Evolutionary conservation across 2,888 invertebrate species (phyloP).

Genomic region (Macrophya annulata): DNA sequence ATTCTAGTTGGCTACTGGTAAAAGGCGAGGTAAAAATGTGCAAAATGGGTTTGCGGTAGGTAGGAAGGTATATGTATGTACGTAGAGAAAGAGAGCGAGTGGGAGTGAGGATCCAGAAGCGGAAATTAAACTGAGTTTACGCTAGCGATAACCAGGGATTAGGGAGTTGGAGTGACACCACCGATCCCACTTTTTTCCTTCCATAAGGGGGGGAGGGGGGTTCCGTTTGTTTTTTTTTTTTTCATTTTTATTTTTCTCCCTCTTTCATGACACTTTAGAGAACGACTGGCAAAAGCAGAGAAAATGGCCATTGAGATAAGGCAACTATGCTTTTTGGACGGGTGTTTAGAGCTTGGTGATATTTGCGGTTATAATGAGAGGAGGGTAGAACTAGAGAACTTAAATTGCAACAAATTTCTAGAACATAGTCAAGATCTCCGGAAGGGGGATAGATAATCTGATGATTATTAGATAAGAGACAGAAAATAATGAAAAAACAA

Average conservation of each 20-base stretch:
- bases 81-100: not conserved
- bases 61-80: not conserved
- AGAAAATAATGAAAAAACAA: no score
- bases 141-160: slow-evolving; percentile 24
- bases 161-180: slow-evolving; percentile 4
- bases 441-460: not conserved
- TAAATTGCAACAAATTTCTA: not conserved
- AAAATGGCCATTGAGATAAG: not conserved
- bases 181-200: slow-evolving; percentile 21
- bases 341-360: not conserved
- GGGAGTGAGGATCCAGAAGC: not conserved
- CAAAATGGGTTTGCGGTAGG: not conserved
- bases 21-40: slow-evolving; percentile 4
- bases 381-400: not conserved
- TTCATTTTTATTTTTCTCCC: not conserved
- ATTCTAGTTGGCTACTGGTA: not conserved
- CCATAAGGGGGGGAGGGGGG: no score
- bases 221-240: not conserved
- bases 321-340: not conserved
- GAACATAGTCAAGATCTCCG: not conserved
- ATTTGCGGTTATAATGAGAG: not conserved
- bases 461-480: not conserved
- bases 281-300: not conserved
- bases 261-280: not conserved
- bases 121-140: slow-evolving; percentile 46